Evolutionary conservation across 2,113 vertebrate genomes (phyloP).

Genomic region (Poicephalus meyeri): DNA sequence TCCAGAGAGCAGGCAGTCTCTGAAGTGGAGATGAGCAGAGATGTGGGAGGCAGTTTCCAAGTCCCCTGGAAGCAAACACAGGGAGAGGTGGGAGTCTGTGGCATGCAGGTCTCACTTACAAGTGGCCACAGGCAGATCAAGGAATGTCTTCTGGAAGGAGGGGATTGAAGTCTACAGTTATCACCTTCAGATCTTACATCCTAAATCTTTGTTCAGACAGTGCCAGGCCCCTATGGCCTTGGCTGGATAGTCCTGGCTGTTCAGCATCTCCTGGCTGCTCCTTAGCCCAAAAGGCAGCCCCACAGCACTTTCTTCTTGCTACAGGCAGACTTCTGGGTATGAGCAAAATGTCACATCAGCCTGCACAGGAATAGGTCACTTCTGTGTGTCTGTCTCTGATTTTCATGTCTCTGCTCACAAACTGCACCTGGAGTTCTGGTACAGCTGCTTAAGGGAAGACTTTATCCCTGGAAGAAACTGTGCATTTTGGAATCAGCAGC

Average conservation of each 20-base stretch:
- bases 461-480: neutral
- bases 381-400: neutral
- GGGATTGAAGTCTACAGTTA: neutral
- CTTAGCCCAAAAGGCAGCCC: neutral
- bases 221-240: neutral
- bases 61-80: accelerated
- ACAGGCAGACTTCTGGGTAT: neutral
- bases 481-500: neutral
- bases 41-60: neutral
- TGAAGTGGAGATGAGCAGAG: neutral
- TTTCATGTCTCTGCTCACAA: neutral
- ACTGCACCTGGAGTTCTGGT: neutral
- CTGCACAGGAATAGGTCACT: neutral
- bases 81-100: neutral
- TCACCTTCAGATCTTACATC: neutral
- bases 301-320: neutral
- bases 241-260: neutral
- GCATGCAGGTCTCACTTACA: accelerated
- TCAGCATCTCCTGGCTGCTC: neutral
- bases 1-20: accelerated
- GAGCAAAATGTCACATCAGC: neutral
- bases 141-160: neutral
- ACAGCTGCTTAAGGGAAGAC: neutral
- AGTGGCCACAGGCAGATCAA: neutral
- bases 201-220: neutral